phyloP scores from a whole-genome alignment of 2,113 vertebrate genomes.

The Zosterops hypoxanthus region DNA sequence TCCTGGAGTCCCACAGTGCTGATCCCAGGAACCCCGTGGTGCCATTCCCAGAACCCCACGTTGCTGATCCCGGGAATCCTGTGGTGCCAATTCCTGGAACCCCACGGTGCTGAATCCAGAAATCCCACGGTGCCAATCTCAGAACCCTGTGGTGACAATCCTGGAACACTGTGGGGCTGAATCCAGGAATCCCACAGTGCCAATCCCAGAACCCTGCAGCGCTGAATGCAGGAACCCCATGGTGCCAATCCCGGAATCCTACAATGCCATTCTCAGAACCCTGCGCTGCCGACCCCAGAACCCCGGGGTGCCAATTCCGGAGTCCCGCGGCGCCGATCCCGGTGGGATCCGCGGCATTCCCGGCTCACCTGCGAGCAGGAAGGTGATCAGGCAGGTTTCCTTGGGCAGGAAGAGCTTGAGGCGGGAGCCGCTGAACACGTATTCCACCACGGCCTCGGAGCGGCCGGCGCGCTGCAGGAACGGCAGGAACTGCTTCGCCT shows the following conservation, averaged over 20 bases:
- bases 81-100: background rate
- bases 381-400: constrained; percentile 98
- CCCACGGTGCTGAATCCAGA: too few relatives aligned
- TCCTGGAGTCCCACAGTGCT: accelerated
- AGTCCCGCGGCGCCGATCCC: accelerated
- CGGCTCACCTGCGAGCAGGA: constrained; percentile 89
- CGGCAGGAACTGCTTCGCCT: constrained; percentile 96
- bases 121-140: accelerated
- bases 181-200: background rate
- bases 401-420: constrained; percentile 98
- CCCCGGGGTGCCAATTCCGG: accelerated
- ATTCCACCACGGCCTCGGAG: constrained; percentile 95
- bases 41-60: background rate
- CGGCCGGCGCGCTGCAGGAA: constrained; percentile 95
- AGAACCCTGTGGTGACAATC: accelerated
- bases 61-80: background rate
- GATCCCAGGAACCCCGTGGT: too few relatives aligned
- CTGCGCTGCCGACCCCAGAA: accelerated
- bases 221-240: accelerated
- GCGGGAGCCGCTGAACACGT: constrained; percentile 95
- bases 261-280: background rate
- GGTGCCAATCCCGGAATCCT: background rate
- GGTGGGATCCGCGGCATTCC: background rate
- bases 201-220: background rate
- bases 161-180: accelerated